Evolutionary conservation across 1,140 invertebrate genomes (phyloP), one percentile per base, ranked within the genome.

Genomic region (Pogonomyrmex barbatus): DNA sequence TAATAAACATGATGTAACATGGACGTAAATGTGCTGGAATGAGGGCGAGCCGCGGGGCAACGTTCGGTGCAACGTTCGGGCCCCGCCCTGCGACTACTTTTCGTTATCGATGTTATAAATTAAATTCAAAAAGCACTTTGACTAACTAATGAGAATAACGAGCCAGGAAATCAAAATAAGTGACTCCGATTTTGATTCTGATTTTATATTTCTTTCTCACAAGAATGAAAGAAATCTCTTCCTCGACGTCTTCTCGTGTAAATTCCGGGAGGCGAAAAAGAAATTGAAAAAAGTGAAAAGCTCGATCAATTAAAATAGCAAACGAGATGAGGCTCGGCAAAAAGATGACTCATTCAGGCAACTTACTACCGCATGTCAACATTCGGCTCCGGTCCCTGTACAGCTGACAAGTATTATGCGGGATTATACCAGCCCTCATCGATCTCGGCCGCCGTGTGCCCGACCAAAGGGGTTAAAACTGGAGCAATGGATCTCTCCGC

Each of bases 391-490:
- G 47, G 12, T 30, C 68, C 30, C 33, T 9, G 50, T 47, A 54
- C 56, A 54, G 45, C 42, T 60, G 42, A 62, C 52, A 83, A 58
- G 54, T 60, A 52, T 82, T 58, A 83, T 81, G 50, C 56, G 30
- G 30, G 33, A 12, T 42, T 62, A 30, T 60, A 60, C 68, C 47
- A 75, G 54, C 45, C 68, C 67, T 82, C 79, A 83, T 83, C 79
- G 79, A 83, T 83, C 79, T 83, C 56, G 45, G 63, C 45, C 79
- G 79, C 45, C 79, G 42, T 24, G 47, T 5, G 58, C 30, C 42
- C 47, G 47, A 70, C 78, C 24, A 36, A 75, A 75, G 68, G 75
- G 79, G 79, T 83, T 83, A 83, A 83, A 83, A 83, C 79, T 83
- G 56, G 79, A 83, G 79, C 79, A 83, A 83, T 83, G 68, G 68